Conservation (phyloP, 2,113 vertebrate species). For the Tiliqua scincoides region DNA sequence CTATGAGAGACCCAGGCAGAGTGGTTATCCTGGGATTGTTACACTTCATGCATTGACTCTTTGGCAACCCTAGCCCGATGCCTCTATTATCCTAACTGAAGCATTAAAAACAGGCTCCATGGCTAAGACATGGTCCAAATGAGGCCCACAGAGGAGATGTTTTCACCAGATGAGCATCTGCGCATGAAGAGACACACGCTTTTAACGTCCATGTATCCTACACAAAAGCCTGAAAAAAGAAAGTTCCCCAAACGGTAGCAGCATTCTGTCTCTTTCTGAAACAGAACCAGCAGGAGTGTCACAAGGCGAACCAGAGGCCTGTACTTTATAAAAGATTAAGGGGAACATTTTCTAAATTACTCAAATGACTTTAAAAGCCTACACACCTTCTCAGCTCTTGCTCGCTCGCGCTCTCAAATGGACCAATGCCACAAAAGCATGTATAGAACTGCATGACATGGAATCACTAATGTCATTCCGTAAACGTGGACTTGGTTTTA, state of each 20-base stretch:
- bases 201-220: background rate
- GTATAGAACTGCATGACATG: background rate
- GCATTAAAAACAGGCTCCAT: background rate
- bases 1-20: no score
- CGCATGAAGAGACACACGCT: background rate
- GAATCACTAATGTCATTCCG: background rate
- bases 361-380: conserved; percentile 22
- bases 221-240: background rate
- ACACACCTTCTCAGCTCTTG: background rate
- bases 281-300: conserved; percentile 4
- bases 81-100: background rate
- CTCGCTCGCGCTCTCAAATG: background rate
- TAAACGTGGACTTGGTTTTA: background rate
- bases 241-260: background rate
- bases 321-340: conserved; percentile 11
- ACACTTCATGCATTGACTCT: no score
- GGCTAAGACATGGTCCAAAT: background rate
- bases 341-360: conserved; percentile 15
- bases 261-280: background rate
- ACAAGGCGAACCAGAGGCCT: background rate
- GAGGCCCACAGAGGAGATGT: background rate
- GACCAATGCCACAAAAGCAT: background rate
- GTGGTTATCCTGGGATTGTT: no score
- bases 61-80: background rate
- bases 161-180: background rate